Conservation (phyloP, 2,113 vertebrate species). For the Poeciliopsis retropinna region DNA sequence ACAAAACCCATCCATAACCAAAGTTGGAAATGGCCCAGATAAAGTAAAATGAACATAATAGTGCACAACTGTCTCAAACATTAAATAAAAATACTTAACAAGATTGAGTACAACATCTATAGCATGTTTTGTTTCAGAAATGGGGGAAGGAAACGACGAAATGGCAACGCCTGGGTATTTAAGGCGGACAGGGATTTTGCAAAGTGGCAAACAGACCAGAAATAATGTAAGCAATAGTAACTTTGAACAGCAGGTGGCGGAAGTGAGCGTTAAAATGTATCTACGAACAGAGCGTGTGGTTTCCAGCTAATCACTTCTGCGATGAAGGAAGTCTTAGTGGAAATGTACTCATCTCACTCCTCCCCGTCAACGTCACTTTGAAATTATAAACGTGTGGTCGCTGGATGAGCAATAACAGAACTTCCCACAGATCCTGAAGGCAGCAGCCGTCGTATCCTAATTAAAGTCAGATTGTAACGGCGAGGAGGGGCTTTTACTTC, state of each 20-base stretch:
- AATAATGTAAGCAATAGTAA: neutral
- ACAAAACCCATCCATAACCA: no score
- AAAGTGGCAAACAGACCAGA: no score
- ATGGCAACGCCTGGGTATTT: no score
- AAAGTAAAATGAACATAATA: no score
- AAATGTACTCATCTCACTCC: neutral
- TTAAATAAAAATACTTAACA: no score
- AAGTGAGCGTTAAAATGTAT: slow-evolving; percentile 10
- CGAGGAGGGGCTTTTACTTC: slow-evolving; percentile 56
- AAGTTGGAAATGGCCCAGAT: no score
- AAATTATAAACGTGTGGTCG: neutral
- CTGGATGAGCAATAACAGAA: accelerated
- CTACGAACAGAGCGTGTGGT: neutral
- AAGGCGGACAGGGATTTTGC: no score
- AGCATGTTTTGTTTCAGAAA: no score
- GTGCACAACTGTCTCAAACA: no score
- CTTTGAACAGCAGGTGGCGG: slow-evolving; percentile 42
- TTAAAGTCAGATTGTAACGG: slow-evolving; percentile 64
- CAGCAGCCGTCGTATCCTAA: slow-evolving; percentile 48
- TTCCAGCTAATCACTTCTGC: neutral
- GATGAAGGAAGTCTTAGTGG: neutral
- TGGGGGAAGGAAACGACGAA: no score
- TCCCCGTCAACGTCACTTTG: neutral
- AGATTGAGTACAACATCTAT: no score
- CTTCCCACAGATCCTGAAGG: slow-evolving; percentile 54